Percentiles rank a stretch among this genome's conserved stretches.
phyloP scores from a whole-genome alignment of 2,797 vertebrate genomes.

The Sebastes oblongus region DNA sequence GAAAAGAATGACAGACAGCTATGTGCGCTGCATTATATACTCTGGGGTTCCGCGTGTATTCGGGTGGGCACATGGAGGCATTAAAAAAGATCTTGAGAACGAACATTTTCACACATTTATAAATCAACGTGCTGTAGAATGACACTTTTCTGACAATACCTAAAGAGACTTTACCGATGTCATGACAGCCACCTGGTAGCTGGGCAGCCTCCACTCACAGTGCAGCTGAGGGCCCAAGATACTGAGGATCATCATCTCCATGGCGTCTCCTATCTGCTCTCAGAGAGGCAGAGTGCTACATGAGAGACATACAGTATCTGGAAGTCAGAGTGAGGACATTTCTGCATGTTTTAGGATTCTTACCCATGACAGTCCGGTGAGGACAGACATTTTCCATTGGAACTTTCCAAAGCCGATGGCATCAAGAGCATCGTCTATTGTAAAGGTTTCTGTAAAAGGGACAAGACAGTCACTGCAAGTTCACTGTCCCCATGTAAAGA shows the following conservation, averaged over 20 bases:
- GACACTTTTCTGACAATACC: not conserved
- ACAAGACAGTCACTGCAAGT: not conserved
- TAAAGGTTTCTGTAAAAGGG: slow-evolving; percentile 84
- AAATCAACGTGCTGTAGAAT: not conserved
- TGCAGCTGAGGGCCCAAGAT: slow-evolving; percentile 90
- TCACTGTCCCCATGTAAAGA: not conserved
- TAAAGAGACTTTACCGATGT: slow-evolving; percentile 84
- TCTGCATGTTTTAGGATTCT: slow-evolving; percentile 47
- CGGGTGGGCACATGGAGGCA: too few species aligned
- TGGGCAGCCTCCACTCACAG: slow-evolving; percentile 90
- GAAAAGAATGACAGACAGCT: too few species aligned
- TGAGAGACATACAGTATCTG: not conserved
- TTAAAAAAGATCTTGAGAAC: not conserved
- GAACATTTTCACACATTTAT: not conserved
- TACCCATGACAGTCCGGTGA: slow-evolving; percentile 91
- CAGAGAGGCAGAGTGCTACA: not conserved
- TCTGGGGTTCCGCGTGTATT: too few species aligned
- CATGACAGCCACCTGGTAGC: slow-evolving; percentile 89
- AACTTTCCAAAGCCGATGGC: slow-evolving; percentile 91
- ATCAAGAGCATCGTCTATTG: slow-evolving; percentile 91
- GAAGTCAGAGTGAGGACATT: not conserved
- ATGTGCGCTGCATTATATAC: too few species aligned
- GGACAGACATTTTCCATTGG: slow-evolving; percentile 89
- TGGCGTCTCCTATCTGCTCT: slow-evolving; percentile 89
- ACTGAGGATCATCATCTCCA: slow-evolving; percentile 96